Conservation (phyloP, 92 coral and sea anemone genomes). For the Porites lobata region DNA sequence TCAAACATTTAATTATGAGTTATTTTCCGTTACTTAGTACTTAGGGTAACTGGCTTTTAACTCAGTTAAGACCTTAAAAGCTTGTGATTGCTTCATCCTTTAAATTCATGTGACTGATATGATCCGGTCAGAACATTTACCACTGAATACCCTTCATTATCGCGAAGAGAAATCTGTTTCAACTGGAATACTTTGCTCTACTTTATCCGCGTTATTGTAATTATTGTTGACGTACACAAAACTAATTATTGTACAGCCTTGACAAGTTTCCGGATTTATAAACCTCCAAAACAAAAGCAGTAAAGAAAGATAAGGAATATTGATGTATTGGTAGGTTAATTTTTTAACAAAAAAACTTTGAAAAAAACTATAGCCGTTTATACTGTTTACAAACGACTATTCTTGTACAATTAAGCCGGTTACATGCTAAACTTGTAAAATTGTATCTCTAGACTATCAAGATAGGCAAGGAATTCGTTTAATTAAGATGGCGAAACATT, state of each 20-base stretch:
- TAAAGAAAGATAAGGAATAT: background rate
- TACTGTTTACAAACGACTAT: background rate
- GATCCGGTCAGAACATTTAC: background rate
- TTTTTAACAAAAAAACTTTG: too few species aligned
- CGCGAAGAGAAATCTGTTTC: slow-evolving; percentile 2
- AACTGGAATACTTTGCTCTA: background rate
- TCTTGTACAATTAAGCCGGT: background rate
- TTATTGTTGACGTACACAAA: slow-evolving; percentile 24
- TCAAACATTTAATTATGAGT: too few species aligned
- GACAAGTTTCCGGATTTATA: background rate
- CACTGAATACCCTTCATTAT: slow-evolving; percentile 6
- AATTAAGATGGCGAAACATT: background rate
- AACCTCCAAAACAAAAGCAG: background rate
- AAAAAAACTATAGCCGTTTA: background rate
- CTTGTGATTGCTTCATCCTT: background rate
- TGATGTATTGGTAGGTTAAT: background rate
- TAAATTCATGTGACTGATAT: background rate
- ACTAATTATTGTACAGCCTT: slow-evolving; percentile 14
- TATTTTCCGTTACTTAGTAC: too few species aligned
- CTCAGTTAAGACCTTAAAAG: too few species aligned
- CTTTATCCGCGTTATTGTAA: background rate
- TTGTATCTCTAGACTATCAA: background rate
- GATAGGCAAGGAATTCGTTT: slow-evolving; percentile 8
- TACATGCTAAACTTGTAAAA: background rate
- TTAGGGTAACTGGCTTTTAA: too few species aligned